phyloP scores from a whole-genome alignment of 92 coral and sea anemone species.

The Bergia sp. region DNA sequence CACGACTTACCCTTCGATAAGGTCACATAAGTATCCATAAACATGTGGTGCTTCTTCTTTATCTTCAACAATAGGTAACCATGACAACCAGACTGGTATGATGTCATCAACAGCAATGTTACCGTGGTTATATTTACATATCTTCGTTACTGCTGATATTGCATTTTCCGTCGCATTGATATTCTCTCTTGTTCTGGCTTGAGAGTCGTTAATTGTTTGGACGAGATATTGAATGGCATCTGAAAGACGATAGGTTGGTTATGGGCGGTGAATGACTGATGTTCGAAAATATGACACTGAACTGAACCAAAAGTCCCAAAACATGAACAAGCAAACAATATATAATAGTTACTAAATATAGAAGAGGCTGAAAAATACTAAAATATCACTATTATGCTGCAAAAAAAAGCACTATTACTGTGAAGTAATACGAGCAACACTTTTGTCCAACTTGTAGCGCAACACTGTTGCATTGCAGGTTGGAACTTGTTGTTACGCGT shows the following conservation, averaged over 20 bases:
- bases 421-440: no score
- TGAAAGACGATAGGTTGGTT: conserved; percentile 22
- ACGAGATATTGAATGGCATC: conserved; percentile 83
- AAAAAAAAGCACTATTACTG: no score
- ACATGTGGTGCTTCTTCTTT: conserved; percentile 98
- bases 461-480: no score
- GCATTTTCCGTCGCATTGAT: conserved; percentile 98
- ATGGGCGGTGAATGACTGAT: no score
- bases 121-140: conserved; percentile 98
- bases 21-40: conserved; percentile 95
- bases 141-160: conserved; percentile 96
- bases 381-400: no score
- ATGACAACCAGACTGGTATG: conserved; percentile 85
- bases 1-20: conserved; percentile 82
- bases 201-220: conserved; percentile 84
- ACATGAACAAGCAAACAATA: no score
- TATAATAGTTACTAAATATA: no score
- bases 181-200: conserved; percentile 89
- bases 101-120: conserved; percentile 91
- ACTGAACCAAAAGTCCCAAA: no score
- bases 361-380: no score
- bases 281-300: no score
- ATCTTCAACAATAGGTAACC: conserved; percentile 95
- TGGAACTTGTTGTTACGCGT: no score
- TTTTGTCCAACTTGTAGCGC: no score